phyloP scores from a whole-genome alignment of 2,113 vertebrate genomes.

The Atractosteus spatula region DNA sequence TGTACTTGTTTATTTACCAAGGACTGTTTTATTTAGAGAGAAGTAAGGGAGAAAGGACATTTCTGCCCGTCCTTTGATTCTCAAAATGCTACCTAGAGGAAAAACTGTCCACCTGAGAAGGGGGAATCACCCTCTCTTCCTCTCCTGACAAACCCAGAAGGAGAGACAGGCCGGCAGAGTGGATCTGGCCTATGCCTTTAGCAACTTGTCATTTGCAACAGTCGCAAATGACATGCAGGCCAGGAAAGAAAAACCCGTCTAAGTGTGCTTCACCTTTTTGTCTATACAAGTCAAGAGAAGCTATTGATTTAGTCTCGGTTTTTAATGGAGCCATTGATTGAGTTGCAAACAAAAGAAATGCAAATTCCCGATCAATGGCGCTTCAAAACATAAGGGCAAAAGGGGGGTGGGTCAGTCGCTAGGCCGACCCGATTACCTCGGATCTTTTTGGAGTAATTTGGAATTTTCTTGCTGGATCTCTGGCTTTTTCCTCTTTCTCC shows the following conservation, averaged over 20 bases:
- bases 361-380: conserved; percentile 65
- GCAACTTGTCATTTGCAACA: conserved; percentile 64
- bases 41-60: too few relatives aligned
- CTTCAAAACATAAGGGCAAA: conserved; percentile 50
- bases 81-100: background rate
- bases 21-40: too few relatives aligned
- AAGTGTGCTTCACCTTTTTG: conserved; percentile 59
- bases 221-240: conserved; percentile 52
- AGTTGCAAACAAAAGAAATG: conserved; percentile 69
- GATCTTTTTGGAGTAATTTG: conserved; percentile 21
- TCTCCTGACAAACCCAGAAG: conserved; percentile 43
- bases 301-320: conserved; percentile 75
- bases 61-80: background rate
- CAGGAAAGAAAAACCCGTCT: conserved; percentile 36
- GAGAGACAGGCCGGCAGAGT: conserved; percentile 49
- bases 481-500: conserved; percentile 25
- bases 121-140: conserved; percentile 40
- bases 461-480: conserved; percentile 26
- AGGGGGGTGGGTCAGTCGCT: conserved; percentile 47
- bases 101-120: conserved; percentile 7
- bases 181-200: conserved; percentile 40
- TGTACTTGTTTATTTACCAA: too few relatives aligned
- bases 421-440: conserved; percentile 32
- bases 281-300: conserved; percentile 53
- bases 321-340: conserved; percentile 76